Conservation (phyloP, 2,797 vertebrate genomes). For the Leptatherina wallacei region DNA sequence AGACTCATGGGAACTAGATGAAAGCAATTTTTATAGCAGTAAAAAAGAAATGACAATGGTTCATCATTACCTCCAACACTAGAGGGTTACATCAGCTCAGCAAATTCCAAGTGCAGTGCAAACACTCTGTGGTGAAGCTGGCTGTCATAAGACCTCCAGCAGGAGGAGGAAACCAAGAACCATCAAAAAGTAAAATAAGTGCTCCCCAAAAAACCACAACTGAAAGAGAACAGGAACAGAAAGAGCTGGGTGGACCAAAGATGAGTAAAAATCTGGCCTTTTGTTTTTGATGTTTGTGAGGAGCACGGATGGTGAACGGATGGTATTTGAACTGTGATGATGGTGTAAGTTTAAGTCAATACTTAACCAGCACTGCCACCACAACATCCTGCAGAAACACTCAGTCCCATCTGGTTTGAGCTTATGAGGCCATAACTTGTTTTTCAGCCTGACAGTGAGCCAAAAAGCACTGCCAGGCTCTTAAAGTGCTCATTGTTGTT, state of each 20-base stretch:
- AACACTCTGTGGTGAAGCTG: not conserved
- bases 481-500: not conserved
- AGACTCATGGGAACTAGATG: not conserved
- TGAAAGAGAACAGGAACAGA: not conserved
- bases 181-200: not conserved
- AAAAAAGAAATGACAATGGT: not conserved
- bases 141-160: not conserved
- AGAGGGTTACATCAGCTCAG: not conserved
- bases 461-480: not conserved
- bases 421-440: not conserved
- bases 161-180: not conserved
- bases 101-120: not conserved
- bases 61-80: not conserved
- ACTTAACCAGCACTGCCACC: not conserved
- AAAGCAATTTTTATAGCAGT: not conserved
- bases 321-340: not conserved
- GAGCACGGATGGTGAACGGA: not conserved
- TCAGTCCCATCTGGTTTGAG: slow-evolving; percentile 6
- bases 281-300: not conserved
- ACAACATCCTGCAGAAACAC: slow-evolving; percentile 2
- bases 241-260: not conserved
- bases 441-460: not conserved
- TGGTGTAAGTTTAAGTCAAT: not conserved
- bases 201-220: not conserved
- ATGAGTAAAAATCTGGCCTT: not conserved